phyloP scores from a whole-genome alignment of 2,888 invertebrate species.

The Aplocera efformata region DNA sequence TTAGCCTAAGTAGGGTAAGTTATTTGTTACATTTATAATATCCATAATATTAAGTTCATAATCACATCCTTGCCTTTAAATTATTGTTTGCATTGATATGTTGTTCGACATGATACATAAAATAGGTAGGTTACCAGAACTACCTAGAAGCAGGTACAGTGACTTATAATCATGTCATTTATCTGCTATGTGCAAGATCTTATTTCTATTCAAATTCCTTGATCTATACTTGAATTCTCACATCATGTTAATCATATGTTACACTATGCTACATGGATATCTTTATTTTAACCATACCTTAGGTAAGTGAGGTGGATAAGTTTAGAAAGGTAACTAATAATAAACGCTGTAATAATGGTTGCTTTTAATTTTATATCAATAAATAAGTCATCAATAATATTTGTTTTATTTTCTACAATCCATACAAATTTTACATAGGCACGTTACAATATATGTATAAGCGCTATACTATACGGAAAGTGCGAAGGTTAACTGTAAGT shows the following conservation, averaged over 20 bases:
- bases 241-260: constrained; percentile 33
- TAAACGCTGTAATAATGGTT: constrained; percentile 74
- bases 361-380: constrained; percentile 78
- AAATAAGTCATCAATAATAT: constrained; percentile 44
- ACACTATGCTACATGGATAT: constrained; percentile 14
- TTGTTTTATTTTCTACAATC: constrained; percentile 27
- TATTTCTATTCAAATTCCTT: constrained; percentile 20
- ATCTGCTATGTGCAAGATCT: constrained; percentile 5
- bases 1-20: constrained; percentile 10
- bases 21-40: constrained; percentile 8
- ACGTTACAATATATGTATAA: too few relatives aligned
- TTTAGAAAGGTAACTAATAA: constrained; percentile 53
- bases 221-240: constrained; percentile 35
- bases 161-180: too few relatives aligned
- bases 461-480: too few relatives aligned
- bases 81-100: constrained; percentile 2
- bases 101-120: too few relatives aligned
- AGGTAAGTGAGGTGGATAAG: constrained; percentile 38
- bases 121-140: too few relatives aligned
- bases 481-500: too few relatives aligned
- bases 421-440: constrained; percentile 10
- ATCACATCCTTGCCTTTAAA: constrained; percentile 5
- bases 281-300: constrained; percentile 19
- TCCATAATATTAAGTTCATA: constrained; percentile 8
- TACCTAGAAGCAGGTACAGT: too few relatives aligned